These are phyloP conservation scores for Hirtodrosophila confusa DNA, from an alignment of 2,888 invertebrate genomes.

Conservation along the genomic window DNA sequence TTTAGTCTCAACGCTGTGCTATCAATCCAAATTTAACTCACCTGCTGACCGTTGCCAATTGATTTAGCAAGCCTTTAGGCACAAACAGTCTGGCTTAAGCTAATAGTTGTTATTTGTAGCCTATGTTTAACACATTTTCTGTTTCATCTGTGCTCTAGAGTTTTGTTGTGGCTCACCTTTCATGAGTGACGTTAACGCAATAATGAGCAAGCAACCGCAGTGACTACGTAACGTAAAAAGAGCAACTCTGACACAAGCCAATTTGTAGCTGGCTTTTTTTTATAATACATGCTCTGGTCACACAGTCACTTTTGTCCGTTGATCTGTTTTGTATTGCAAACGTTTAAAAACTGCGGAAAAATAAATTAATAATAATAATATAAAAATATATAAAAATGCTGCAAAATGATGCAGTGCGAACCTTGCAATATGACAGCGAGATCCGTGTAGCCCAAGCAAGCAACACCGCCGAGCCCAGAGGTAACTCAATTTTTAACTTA, in stretches of 20 bases:
- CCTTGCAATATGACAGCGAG: slow-evolving; percentile 83
- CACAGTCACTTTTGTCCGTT: slow-evolving; percentile 39
- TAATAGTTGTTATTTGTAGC: not conserved
- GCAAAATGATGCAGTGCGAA: slow-evolving; percentile 82
- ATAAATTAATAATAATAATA: not conserved
- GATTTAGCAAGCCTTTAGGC: slow-evolving; percentile 25
- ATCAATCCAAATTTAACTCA: slow-evolving; percentile 31
- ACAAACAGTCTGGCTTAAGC: slow-evolving; percentile 11
- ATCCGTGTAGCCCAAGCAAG: slow-evolving; percentile 82
- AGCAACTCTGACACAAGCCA: not conserved
- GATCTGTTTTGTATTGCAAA: slow-evolving; percentile 16
- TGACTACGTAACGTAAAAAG: not conserved
- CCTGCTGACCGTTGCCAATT: slow-evolving; percentile 37
- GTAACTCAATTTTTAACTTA: slow-evolving; percentile 49
- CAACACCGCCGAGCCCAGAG: slow-evolving; percentile 72
- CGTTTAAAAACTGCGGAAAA: slow-evolving; percentile 21
- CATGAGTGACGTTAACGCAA: slow-evolving; percentile 25
- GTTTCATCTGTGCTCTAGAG: slow-evolving; percentile 21
- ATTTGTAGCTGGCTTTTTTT: not conserved
- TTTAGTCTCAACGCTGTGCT: not conserved
- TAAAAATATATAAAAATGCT: slow-evolving; percentile 68
- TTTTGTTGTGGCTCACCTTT: slow-evolving; percentile 23
- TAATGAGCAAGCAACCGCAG: not conserved
- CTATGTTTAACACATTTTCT: slow-evolving; percentile 1
- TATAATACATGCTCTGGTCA: slow-evolving; percentile 18